A percentile compares a stretch with the other conserved stretches of the same genome.
phyloP scores from a whole-genome alignment of 2,888 invertebrate genomes.

The Blastobasis lacticolella region DNA sequence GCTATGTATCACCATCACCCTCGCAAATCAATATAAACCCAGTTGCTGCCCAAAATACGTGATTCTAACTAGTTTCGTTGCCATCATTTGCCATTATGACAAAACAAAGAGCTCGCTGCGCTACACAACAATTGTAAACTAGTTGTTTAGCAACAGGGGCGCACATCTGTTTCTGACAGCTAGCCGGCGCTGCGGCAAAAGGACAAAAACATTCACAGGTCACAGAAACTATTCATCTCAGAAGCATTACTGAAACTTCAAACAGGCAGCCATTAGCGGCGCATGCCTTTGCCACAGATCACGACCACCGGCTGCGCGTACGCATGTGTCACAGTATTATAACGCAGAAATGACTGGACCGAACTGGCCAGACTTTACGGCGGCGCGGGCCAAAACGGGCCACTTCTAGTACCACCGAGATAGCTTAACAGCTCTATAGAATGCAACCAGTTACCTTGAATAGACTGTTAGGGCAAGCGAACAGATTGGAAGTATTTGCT shows the following conservation, averaged over 20 bases:
- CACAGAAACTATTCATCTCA: slow-evolving; percentile 11
- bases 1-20: too few species aligned
- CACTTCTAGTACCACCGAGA: slow-evolving; percentile 10
- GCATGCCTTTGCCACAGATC: slow-evolving; percentile 41
- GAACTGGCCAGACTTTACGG: slow-evolving; percentile 34
- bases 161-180: not conserved
- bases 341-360: slow-evolving; percentile 35
- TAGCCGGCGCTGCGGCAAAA: not conserved
- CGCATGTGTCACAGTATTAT: slow-evolving; percentile 34
- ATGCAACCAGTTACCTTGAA: too few species aligned
- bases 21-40: too few species aligned
- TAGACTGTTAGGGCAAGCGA: too few species aligned
- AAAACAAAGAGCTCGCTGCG: too few species aligned
- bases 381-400: slow-evolving; percentile 37
- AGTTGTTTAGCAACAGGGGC: not conserved
- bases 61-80: too few species aligned
- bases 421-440: too few species aligned
- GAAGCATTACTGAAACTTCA: slow-evolving; percentile 22
- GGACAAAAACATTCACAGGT: slow-evolving; percentile 5
- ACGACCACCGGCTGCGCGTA: slow-evolving; percentile 38
- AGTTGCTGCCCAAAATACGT: too few species aligned
- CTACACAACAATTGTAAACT: not conserved
- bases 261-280: slow-evolving; percentile 23
- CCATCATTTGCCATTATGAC: too few species aligned
- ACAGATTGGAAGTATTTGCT: too few species aligned